phyloP scores from a whole-genome alignment of 1,140 invertebrate genomes.

The Cydia splendana region DNA sequence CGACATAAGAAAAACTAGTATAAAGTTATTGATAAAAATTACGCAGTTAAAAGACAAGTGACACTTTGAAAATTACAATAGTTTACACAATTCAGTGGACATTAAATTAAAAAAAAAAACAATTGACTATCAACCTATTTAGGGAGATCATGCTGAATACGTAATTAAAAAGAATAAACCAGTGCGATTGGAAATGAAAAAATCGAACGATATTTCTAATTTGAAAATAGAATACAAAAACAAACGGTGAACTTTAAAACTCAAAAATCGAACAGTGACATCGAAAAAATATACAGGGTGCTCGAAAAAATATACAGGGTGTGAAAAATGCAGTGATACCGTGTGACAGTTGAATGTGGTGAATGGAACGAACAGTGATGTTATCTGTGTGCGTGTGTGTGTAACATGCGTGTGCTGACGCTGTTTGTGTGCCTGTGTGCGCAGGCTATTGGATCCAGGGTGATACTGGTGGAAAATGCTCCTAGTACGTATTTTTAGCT shows the following conservation, averaged over 20 bases:
- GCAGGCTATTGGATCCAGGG: conserved; percentile 54
- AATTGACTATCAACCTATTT: too few relatives aligned
- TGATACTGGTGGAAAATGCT: conserved; percentile 73
- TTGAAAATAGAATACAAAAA: background rate
- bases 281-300: background rate
- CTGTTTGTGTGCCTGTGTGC: conserved; percentile 53
- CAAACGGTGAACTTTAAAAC: background rate
- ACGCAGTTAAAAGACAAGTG: background rate
- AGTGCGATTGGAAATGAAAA: background rate
- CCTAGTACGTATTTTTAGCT: conserved; percentile 60
- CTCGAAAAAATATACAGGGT: background rate
- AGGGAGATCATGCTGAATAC: background rate
- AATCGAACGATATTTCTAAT: background rate
- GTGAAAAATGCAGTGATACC: background rate
- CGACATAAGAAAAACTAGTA: conserved; percentile 27
- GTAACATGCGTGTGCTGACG: conserved; percentile 62
- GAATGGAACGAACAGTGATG: conserved; percentile 30
- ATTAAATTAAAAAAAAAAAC: background rate
- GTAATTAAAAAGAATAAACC: background rate
- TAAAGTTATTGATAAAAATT: conserved; percentile 23
- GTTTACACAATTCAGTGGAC: too few relatives aligned
- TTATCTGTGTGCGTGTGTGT: conserved; percentile 35
- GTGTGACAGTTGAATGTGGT: background rate
- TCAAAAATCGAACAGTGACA: background rate
- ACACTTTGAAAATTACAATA: background rate